Percentiles rank a stretch among this genome's conserved stretches.
These are phyloP conservation scores for Scaptodrosophila latifasciaeformis DNA, from an alignment of 2,888 invertebrate genomes.

Conservation along the genomic window DNA sequence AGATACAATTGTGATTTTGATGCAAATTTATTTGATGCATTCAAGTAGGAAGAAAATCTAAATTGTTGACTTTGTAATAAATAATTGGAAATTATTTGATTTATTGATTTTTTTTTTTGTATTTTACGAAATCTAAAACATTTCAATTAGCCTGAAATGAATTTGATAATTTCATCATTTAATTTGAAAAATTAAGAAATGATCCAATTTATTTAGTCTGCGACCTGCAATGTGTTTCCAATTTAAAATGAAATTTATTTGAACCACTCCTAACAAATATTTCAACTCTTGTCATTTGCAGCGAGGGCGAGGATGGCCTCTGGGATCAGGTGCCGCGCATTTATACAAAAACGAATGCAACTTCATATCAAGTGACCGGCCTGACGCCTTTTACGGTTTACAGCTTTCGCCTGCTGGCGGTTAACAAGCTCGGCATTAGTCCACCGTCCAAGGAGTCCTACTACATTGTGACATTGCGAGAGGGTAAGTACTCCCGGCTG, in stretches of 20 bases:
- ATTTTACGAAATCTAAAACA: no score
- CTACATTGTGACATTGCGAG: slow-evolving; percentile 84
- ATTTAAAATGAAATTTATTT: no score
- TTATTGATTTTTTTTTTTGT: slow-evolving; percentile 6
- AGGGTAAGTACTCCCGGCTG: slow-evolving; percentile 77
- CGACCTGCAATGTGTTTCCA: no score
- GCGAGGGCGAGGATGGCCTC: slow-evolving; percentile 82
- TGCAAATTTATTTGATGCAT: no score
- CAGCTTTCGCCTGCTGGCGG: slow-evolving; percentile 83
- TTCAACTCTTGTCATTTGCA: slow-evolving; percentile 62
- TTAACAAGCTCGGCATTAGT: slow-evolving; percentile 83
- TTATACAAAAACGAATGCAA: slow-evolving; percentile 80
- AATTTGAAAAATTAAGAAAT: no score
- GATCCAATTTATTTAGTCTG: no score
- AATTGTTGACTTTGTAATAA: no score
- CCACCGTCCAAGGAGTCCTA: slow-evolving; percentile 82
- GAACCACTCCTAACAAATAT: background rate
- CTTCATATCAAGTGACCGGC: slow-evolving; percentile 80
- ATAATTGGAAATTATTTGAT: no score
- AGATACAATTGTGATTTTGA: no score
- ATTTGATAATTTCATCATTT: no score
- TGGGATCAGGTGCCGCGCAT: slow-evolving; percentile 81
- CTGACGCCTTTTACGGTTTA: slow-evolving; percentile 85
- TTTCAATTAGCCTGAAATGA: no score
- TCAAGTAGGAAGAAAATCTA: no score